Conservation (phyloP, 2,113 vertebrate species). For the Ctenomys sociabilis region DNA sequence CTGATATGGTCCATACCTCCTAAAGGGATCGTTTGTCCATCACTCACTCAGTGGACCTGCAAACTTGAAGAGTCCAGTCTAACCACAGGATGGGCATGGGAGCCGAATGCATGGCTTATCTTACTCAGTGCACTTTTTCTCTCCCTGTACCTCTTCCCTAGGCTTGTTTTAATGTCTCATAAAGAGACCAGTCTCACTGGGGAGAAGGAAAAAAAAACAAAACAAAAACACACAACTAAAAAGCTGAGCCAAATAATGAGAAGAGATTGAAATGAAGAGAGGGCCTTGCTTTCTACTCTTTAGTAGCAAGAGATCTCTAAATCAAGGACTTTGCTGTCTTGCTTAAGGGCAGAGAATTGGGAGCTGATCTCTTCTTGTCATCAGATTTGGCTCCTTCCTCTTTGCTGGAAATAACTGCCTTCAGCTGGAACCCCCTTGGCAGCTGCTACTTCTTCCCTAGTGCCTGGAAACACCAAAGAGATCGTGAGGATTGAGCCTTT, state of each 20-base stretch:
- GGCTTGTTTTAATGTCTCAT: not conserved
- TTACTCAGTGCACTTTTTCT: rapidly evolving
- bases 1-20: rapidly evolving
- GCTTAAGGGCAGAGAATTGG: not conserved
- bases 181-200: not conserved
- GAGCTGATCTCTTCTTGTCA: rapidly evolving
- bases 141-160: rapidly evolving
- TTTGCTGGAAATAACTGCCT: not conserved
- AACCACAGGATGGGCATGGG: rapidly evolving
- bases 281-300: rapidly evolving
- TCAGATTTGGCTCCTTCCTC: not conserved
- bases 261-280: not conserved
- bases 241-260: not conserved
- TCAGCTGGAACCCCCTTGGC: rapidly evolving
- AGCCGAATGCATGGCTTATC: rapidly evolving
- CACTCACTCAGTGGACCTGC: not conserved
- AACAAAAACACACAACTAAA: not conserved
- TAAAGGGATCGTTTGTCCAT: rapidly evolving
- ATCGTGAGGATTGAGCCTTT: not conserved
- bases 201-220: too few species aligned
- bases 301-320: rapidly evolving
- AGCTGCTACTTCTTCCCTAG: not conserved
- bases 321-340: not conserved
- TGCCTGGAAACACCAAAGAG: not conserved
- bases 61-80: not conserved